These are phyloP conservation scores for Xanthia icteritia DNA, from an alignment of 2,888 invertebrate species.

Conservation along the genomic window DNA sequence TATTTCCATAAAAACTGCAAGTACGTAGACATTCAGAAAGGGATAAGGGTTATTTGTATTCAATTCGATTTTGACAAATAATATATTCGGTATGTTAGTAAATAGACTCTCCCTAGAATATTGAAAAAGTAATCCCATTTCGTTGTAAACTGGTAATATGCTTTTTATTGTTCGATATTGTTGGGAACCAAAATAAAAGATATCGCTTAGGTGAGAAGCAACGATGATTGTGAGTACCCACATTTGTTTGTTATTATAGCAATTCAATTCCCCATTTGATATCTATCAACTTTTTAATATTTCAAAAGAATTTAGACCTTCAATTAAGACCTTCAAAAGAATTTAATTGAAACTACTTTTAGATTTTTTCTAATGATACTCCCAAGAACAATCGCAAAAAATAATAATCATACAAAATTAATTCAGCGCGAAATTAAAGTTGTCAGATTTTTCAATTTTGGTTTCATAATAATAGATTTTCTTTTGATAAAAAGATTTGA, in stretches of 20 bases:
- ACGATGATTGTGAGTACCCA: not conserved
- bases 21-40: slow-evolving; percentile 31
- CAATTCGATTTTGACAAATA: slow-evolving; percentile 54
- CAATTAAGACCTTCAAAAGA: too few relatives aligned
- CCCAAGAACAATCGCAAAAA: not conserved
- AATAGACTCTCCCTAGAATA: slow-evolving; percentile 17
- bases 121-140: slow-evolving; percentile 13
- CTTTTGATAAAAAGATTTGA: not conserved
- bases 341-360: not conserved
- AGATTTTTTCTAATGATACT: not conserved
- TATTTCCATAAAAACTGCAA: slow-evolving; percentile 26
- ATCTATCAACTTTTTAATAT: not conserved
- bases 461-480: not conserved
- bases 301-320: too few relatives aligned
- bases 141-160: not conserved
- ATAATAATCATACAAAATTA: not conserved
- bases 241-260: not conserved
- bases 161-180: not conserved
- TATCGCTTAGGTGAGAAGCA: not conserved
- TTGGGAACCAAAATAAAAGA: not conserved
- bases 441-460: slow-evolving; percentile 1
- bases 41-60: slow-evolving; percentile 56
- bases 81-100: slow-evolving; percentile 33
- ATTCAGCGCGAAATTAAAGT: slow-evolving; percentile 5
- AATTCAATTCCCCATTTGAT: not conserved